Evolutionary conservation across 2,888 invertebrate genomes (phyloP).

Genomic region (Volucella zonaria): DNA sequence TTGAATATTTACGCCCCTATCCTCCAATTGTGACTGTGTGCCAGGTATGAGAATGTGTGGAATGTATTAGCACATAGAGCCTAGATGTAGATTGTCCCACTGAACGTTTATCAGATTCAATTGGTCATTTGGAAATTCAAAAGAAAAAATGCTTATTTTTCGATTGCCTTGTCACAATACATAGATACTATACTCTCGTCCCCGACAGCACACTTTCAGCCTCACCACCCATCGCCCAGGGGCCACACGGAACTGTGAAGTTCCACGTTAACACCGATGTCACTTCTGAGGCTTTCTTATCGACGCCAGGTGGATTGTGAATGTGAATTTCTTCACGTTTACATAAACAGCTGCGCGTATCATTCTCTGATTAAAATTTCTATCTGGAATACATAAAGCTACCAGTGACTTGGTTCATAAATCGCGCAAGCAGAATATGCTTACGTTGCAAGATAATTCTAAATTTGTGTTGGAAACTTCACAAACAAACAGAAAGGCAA

Average conservation of each 20-base stretch:
- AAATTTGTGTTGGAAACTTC: constrained; percentile 46
- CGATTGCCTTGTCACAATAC: constrained; percentile 31
- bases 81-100: constrained; percentile 33
- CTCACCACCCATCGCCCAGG: constrained; percentile 24
- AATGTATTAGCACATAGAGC: constrained; percentile 33
- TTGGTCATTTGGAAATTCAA: constrained; percentile 25
- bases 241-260: constrained; percentile 37
- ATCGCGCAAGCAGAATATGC: constrained; percentile 48
- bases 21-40: constrained; percentile 35
- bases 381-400: constrained; percentile 3
- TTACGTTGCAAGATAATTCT: constrained; percentile 71
- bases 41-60: constrained; percentile 1
- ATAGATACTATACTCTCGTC: constrained; percentile 11
- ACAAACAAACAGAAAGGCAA: constrained; percentile 10
- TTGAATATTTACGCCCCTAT: constrained; percentile 38
- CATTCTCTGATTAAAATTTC: constrained; percentile 37
- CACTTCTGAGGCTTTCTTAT: constrained; percentile 27
- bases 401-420: constrained; percentile 5
- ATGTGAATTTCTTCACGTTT: constrained; percentile 22
- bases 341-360: constrained; percentile 28
- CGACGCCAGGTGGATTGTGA: constrained; percentile 17
- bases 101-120: not conserved
- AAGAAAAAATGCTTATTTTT: constrained; percentile 21
- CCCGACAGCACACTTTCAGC: constrained; percentile 25
- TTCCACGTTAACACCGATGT: constrained; percentile 37